Conservation (phyloP, 2,888 invertebrate genomes). For the Neuroscelio doddi region DNA sequence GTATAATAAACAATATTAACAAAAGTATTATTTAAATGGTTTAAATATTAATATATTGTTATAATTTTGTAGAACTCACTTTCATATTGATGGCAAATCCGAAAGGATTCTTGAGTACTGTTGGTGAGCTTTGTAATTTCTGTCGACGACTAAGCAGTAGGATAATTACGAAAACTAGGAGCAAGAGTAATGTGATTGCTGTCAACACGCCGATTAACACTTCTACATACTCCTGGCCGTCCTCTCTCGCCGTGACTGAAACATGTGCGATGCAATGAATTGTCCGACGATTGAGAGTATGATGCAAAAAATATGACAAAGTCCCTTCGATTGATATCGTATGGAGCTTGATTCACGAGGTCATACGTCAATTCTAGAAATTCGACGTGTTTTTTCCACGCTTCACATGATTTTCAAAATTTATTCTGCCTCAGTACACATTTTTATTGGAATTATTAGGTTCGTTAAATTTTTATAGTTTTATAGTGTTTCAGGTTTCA, state of each 20-base stretch:
- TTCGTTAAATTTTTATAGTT: no score
- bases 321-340: constrained; percentile 43
- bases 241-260: constrained; percentile 75
- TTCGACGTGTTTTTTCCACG: constrained; percentile 3
- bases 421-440: no score
- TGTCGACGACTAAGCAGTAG: constrained; percentile 76
- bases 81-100: constrained; percentile 81
- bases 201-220: constrained; percentile 78
- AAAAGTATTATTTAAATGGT: no score
- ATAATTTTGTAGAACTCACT: no score
- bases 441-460: no score
- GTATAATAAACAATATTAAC: no score
- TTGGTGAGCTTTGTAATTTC: constrained; percentile 77
- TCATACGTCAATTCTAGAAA: constrained; percentile 23
- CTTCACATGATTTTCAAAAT: no score
- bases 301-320: constrained; percentile 38
- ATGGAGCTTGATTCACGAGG: constrained; percentile 39
- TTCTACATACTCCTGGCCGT: constrained; percentile 76
- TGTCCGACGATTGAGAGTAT: constrained; percentile 24
- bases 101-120: constrained; percentile 77
- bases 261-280: constrained; percentile 39
- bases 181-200: constrained; percentile 78
- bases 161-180: constrained; percentile 78
- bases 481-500: no score
- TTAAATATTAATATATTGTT: no score